Conservation (phyloP, 2,888 invertebrate species). For the Xestobium rufovillosum region DNA sequence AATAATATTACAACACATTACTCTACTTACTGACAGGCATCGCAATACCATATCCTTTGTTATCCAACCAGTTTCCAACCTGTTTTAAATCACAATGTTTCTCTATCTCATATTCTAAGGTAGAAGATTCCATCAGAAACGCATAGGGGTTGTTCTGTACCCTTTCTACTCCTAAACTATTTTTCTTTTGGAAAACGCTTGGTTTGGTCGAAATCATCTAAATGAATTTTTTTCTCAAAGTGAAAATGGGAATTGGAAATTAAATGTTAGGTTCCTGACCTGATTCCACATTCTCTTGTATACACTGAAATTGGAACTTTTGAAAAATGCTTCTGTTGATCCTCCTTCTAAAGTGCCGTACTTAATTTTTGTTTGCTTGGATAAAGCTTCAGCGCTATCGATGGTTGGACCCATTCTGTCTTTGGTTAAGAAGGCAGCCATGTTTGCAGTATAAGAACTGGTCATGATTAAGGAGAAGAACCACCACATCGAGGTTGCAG, state of each 20-base stretch:
- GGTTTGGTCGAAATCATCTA: constrained; percentile 78
- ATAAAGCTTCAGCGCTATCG: constrained; percentile 83
- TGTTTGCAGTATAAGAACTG: constrained; percentile 89
- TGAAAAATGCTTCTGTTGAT: constrained; percentile 88
- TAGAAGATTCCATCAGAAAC: constrained; percentile 93
- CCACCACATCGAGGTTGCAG: constrained; percentile 88
- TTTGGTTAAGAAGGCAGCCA: constrained; percentile 87
- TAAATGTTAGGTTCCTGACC: too few species aligned
- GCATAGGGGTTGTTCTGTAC: constrained; percentile 78
- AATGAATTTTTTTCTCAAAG: too few species aligned
- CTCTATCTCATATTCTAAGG: constrained; percentile 85
- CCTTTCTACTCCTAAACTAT: constrained; percentile 78
- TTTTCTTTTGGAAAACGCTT: constrained; percentile 73
- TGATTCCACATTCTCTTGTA: constrained; percentile 85
- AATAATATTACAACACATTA: too few species aligned
- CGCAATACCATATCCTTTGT: constrained; percentile 90
- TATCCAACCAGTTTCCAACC: constrained; percentile 74
- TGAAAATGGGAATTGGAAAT: too few species aligned
- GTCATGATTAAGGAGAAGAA: constrained; percentile 88
- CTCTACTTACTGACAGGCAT: constrained; percentile 72
- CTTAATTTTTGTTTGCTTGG: constrained; percentile 89
- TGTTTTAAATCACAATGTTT: constrained; percentile 77
- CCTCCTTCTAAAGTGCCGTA: constrained; percentile 86
- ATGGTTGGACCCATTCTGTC: constrained; percentile 84
- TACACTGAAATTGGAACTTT: constrained; percentile 61